Evolutionary conservation across 2,113 vertebrate genomes (phyloP).

Genomic region (Sardina pilchardus): DNA sequence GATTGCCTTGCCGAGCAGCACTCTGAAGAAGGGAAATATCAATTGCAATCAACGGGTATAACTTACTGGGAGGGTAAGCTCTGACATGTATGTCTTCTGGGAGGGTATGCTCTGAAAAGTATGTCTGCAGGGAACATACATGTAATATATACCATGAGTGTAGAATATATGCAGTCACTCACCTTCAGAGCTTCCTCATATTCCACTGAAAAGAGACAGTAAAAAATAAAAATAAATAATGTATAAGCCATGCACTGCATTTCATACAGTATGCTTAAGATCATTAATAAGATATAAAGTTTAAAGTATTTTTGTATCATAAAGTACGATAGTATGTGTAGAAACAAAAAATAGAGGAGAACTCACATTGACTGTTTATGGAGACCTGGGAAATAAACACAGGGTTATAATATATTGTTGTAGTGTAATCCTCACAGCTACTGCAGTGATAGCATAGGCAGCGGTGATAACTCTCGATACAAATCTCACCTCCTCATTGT

Average conservation of each 20-base stretch:
- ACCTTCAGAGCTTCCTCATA: conserved; percentile 76
- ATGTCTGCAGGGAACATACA: neutral
- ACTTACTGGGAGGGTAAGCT: neutral
- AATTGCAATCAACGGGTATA: neutral
- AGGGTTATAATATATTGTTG: neutral
- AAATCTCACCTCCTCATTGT: conserved; percentile 71
- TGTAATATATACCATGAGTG: no score
- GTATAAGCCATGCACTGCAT: neutral
- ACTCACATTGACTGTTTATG: conserved; percentile 72
- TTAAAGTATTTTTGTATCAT: neutral
- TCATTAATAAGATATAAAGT: neutral
- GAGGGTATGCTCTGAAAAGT: neutral
- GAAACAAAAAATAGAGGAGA: neutral
- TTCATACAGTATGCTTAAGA: neutral
- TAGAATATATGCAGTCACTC: neutral
- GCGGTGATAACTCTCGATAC: neutral
- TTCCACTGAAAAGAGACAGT: conserved; percentile 60
- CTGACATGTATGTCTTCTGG: neutral
- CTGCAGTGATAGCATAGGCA: neutral
- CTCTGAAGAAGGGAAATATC: conserved; percentile 52
- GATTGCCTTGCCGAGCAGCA: conserved; percentile 69
- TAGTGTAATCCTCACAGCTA: neutral
- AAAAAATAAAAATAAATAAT: conserved; percentile 34
- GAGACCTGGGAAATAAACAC: conserved; percentile 59
- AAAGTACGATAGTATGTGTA: neutral